A percentile compares a stretch with the other conserved stretches of the same genome.
Conservation (phyloP, 1,140 invertebrate species). For the Colletes gigas region DNA sequence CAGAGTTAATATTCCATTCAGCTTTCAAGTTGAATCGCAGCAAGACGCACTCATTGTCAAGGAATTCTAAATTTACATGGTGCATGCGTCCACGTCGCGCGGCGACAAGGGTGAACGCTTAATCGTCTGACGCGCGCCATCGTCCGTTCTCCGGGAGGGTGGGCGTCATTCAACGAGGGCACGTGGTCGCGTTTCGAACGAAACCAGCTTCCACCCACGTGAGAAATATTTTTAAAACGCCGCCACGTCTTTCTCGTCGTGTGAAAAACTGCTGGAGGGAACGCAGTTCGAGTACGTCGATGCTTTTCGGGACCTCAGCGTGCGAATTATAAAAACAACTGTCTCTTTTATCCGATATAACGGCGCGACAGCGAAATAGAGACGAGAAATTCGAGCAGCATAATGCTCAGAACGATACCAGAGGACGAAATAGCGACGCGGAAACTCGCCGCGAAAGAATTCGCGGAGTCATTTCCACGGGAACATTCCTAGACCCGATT, state of each 20-base stretch:
- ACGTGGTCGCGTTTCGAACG: neutral
- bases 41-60: constrained; percentile 6
- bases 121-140: constrained; percentile 11
- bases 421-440: too few species aligned
- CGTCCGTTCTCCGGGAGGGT: neutral
- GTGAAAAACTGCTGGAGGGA: neutral
- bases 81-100: constrained; percentile 12
- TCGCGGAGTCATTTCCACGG: constrained; percentile 8
- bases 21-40: constrained; percentile 6
- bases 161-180: constrained; percentile 19
- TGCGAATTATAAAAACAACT: too few species aligned
- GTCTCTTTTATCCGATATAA: too few species aligned
- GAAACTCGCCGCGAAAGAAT: neutral
- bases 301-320: too few species aligned
- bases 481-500: neutral
- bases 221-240: neutral
- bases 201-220: neutral
- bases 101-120: constrained; percentile 29
- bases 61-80: constrained; percentile 26
- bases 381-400: too few species aligned
- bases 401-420: too few species aligned
- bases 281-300: neutral
- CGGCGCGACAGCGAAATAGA: too few species aligned
- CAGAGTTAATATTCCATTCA: constrained; percentile 20
- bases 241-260: neutral